A percentile compares a stretch with the other conserved stretches of the same genome.
Conservation (phyloP, 2,797 vertebrate species). For the Bryconaethiops microstoma region DNA sequence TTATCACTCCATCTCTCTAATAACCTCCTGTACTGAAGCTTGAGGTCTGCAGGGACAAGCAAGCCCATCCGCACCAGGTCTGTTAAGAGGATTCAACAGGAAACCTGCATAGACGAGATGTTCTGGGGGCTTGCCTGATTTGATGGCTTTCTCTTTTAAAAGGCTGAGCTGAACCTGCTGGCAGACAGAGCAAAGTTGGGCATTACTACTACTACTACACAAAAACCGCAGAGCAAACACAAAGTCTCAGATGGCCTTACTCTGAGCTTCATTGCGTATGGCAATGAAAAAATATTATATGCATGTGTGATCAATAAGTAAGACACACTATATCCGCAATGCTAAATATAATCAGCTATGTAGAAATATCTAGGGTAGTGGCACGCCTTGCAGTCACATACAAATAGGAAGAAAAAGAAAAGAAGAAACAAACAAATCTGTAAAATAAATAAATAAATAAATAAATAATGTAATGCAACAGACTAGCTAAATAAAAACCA, state of each 20-base stretch:
- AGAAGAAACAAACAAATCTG: neutral
- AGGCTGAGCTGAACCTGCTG: conserved; percentile 58
- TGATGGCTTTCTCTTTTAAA: conserved; percentile 46
- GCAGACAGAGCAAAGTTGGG: conserved; percentile 52
- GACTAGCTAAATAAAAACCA: neutral
- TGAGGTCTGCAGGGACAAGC: neutral
- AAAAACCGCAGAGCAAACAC: conserved; percentile 52
- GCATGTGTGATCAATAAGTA: neutral
- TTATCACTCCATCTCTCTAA: conserved; percentile 9
- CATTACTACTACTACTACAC: conserved; percentile 58
- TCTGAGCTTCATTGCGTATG: conserved; percentile 6
- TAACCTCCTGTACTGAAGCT: conserved; percentile 9
- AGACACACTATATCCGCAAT: conserved; percentile 10
- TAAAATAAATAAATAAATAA: no score
- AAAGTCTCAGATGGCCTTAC: conserved; percentile 7
- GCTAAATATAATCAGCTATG: conserved; percentile 11
- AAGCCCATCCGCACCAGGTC: conserved; percentile 9
- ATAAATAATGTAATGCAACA: neutral
- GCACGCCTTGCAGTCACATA: neutral
- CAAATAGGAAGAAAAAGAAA: neutral
- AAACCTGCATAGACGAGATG: conserved; percentile 9
- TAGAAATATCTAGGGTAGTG: conserved; percentile 16
- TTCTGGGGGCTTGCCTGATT: conserved; percentile 20
- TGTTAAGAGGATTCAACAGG: conserved; percentile 46
- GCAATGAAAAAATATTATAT: neutral